These are phyloP conservation scores for Merluccius polli DNA, from an alignment of 2,797 vertebrate species.

Conservation along the genomic window DNA sequence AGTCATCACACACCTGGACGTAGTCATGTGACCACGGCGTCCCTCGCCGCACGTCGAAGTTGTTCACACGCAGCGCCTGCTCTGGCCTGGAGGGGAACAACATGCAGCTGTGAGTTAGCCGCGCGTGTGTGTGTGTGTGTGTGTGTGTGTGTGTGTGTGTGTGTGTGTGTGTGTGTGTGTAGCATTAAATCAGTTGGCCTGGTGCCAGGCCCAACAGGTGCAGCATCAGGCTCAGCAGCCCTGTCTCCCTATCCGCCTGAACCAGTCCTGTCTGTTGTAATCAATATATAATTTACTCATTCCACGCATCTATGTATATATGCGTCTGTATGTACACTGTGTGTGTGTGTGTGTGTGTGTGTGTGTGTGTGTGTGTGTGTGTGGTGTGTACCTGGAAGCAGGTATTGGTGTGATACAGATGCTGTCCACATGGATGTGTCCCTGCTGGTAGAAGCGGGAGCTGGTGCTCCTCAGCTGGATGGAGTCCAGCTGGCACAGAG, in stretches of 20 bases:
- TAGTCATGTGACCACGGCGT: slow-evolving; percentile 71
- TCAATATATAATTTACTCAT: no score
- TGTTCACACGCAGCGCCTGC: slow-evolving; percentile 66
- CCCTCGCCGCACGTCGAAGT: slow-evolving; percentile 59
- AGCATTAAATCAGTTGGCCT: no score
- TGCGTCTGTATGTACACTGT: no score
- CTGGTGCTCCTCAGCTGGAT: slow-evolving; percentile 72
- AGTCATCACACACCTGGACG: slow-evolving; percentile 62
- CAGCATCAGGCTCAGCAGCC: no score
- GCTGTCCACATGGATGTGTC: slow-evolving; percentile 64
- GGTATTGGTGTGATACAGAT: slow-evolving; percentile 70
- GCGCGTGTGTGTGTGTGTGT: no score
- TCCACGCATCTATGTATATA: neutral
- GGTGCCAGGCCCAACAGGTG: no score
- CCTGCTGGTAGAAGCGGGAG: slow-evolving; percentile 63
- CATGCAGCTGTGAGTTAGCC: neutral
- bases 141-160: neutral
- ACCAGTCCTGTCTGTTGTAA: no score
- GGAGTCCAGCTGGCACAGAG: slow-evolving; percentile 65
- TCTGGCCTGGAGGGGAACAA: slow-evolving; percentile 43
- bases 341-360: neutral
- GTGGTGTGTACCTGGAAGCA: slow-evolving; percentile 41
- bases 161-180: neutral
- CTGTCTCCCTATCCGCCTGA: no score
- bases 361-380: neutral